phyloP scores from a whole-genome alignment of 2,888 invertebrate species.

The Labia minor region DNA sequence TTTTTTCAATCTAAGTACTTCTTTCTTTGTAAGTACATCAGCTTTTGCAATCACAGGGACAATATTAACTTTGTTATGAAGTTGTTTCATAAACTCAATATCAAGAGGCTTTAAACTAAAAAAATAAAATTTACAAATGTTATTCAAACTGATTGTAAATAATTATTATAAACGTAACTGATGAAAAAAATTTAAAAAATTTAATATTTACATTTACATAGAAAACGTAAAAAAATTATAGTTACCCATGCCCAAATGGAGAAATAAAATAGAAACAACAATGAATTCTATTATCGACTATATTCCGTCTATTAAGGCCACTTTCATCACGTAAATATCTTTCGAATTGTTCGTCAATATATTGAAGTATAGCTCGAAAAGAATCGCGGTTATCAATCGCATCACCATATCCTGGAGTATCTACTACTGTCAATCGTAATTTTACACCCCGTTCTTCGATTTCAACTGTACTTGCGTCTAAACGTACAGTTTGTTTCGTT shows the following conservation, averaged over 20 bases:
- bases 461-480: slow-evolving; percentile 92
- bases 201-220: too few relatives aligned
- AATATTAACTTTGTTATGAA: slow-evolving; percentile 92
- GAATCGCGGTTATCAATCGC: slow-evolving; percentile 84
- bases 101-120: slow-evolving; percentile 81
- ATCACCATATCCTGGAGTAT: slow-evolving; percentile 93
- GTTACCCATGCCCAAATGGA: slow-evolving; percentile 90
- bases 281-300: slow-evolving; percentile 93
- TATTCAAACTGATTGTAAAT: not conserved
- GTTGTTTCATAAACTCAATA: slow-evolving; percentile 90
- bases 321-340: slow-evolving; percentile 84
- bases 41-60: slow-evolving; percentile 97
- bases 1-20: slow-evolving; percentile 74
- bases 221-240: too few relatives aligned
- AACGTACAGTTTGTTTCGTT: slow-evolving; percentile 81
- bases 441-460: slow-evolving; percentile 94
- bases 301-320: slow-evolving; percentile 89
- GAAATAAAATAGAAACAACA: slow-evolving; percentile 97
- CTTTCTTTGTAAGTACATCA: slow-evolving; percentile 87
- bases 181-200: not conserved
- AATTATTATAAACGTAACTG: not conserved
- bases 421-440: slow-evolving; percentile 82
- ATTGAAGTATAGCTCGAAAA: slow-evolving; percentile 87
- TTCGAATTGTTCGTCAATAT: slow-evolving; percentile 96
- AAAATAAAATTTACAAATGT: slow-evolving; percentile 23